Conservation (phyloP, 2,888 invertebrate species). For the Pachliopta kotzebuea region DNA sequence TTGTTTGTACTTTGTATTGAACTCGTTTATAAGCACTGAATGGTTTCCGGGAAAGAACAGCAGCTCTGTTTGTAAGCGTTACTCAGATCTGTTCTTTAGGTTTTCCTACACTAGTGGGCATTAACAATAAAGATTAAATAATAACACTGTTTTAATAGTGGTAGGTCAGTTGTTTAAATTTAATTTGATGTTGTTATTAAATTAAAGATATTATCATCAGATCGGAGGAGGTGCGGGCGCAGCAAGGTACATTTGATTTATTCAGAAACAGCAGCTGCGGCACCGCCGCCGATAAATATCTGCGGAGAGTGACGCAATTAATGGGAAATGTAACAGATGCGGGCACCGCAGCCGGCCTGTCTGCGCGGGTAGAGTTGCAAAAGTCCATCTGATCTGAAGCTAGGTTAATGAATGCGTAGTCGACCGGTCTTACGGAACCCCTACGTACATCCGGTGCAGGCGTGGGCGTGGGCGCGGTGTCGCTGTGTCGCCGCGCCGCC, state of each 20-base stretch:
- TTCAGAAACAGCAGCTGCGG: conserved; percentile 67
- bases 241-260: conserved; percentile 45
- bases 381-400: conserved; percentile 47
- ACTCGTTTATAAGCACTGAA: no score
- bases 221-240: conserved; percentile 40
- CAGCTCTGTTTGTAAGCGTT: no score
- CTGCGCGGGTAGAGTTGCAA: conserved; percentile 70
- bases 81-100: no score
- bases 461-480: conserved; percentile 55
- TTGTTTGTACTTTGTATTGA: no score
- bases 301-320: conserved; percentile 69
- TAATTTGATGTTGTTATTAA: conserved; percentile 7
- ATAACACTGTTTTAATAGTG: no score
- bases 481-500: conserved; percentile 58
- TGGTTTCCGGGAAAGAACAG: no score
- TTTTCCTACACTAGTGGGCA: no score
- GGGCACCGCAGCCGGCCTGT: conserved; percentile 64
- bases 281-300: conserved; percentile 56
- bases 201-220: conserved; percentile 11
- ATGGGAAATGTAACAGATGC: conserved; percentile 73
- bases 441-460: conserved; percentile 77
- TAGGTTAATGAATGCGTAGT: conserved; percentile 52
- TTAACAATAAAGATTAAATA: no score
- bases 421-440: conserved; percentile 72
- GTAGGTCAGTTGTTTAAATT: background rate